These are phyloP conservation scores for Zoroaster sp. DNA, from an alignment of 53 echinoderm and acorn worm species.

Conservation along the genomic window DNA sequence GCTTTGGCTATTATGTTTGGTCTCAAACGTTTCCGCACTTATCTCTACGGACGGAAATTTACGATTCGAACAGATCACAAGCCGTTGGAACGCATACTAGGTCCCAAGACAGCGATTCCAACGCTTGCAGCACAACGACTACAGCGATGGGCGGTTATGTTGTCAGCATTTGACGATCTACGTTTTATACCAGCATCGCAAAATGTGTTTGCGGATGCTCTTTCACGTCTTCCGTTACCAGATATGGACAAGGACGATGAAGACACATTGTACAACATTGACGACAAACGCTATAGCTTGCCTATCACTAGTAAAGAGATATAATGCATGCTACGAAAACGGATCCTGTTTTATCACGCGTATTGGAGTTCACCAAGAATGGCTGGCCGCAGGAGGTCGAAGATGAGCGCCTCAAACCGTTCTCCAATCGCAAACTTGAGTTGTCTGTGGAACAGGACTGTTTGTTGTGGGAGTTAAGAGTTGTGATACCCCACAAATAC, in stretches of 20 bases:
- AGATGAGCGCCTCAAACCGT: slow-evolving; percentile 18
- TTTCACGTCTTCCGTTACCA: slow-evolving; percentile 32
- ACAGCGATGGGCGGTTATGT: slow-evolving; percentile 53
- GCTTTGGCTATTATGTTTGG: slow-evolving; percentile 49
- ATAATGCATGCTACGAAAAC: slow-evolving; percentile 37
- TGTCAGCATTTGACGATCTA: slow-evolving; percentile 42
- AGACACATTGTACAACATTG: slow-evolving; percentile 24
- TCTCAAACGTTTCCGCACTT: slow-evolving; percentile 21
- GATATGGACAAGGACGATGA: neutral
- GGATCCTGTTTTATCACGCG: slow-evolving; percentile 46
- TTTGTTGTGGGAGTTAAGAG: slow-evolving; percentile 65
- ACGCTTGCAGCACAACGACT: slow-evolving; percentile 49
- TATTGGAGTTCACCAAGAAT: slow-evolving; percentile 34
- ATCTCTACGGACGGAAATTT: slow-evolving; percentile 51
- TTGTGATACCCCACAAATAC: slow-evolving; percentile 54
- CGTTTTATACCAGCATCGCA: slow-evolving; percentile 1
- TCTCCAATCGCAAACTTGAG: slow-evolving; percentile 34
- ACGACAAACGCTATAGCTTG: slow-evolving; percentile 1
- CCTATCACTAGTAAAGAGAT: slow-evolving; percentile 49
- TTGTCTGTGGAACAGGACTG: slow-evolving; percentile 57
- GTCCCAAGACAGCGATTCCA: slow-evolving; percentile 54
- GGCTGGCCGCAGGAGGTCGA: slow-evolving; percentile 34
- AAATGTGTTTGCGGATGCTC: slow-evolving; percentile 44
- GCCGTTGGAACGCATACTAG: slow-evolving; percentile 48
- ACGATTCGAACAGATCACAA: slow-evolving; percentile 58